phyloP scores from a whole-genome alignment of 2,113 vertebrate species.

The Otis tarda region DNA sequence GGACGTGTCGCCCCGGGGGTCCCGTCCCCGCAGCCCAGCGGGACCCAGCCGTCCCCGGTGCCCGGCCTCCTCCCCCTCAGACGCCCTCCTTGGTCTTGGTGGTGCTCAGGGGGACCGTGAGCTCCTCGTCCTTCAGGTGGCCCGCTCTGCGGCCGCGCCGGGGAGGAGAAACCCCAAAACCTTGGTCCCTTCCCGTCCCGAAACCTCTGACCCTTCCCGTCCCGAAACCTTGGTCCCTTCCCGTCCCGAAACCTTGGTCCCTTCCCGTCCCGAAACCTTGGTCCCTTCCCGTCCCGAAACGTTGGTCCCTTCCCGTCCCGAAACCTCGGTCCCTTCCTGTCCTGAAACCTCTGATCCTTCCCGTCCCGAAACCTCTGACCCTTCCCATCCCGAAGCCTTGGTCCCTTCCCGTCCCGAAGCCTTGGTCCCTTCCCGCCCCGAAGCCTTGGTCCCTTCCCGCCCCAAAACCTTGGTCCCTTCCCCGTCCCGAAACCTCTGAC shows the following conservation, averaged over 20 bases:
- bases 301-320: fast-evolving
- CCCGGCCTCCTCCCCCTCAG: not conserved
- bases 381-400: not conserved
- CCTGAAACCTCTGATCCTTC: not conserved
- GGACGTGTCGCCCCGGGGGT: no score
- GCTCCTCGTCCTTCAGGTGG: not conserved
- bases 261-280: not conserved
- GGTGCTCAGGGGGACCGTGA: not conserved
- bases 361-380: not conserved
- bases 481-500: not conserved
- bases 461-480: not conserved
- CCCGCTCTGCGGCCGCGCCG: not conserved
- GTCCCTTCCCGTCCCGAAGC: not conserved
- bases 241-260: not conserved
- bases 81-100: not conserved
- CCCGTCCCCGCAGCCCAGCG: no score
- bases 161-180: not conserved
- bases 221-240: not conserved
- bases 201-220: no score
- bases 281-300: not conserved
- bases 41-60: not conserved
- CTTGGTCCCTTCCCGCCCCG: no score
- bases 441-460: no score
- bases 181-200: not conserved
- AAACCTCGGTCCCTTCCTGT: not conserved